phyloP scores from a whole-genome alignment of 2,797 vertebrate genomes.

The Hypotaenidia okinawae region DNA sequence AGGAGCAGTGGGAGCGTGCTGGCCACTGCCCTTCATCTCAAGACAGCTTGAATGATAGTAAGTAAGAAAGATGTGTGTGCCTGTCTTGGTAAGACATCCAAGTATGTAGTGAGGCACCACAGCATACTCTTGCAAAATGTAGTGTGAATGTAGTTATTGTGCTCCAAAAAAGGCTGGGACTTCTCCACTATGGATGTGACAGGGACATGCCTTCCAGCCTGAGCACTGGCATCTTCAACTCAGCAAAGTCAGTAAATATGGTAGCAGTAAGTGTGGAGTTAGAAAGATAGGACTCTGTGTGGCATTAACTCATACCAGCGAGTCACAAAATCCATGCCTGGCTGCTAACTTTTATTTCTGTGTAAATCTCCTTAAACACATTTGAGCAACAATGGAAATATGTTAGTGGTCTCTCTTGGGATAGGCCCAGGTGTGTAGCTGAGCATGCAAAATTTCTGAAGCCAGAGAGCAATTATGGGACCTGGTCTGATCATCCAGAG shows the following conservation, averaged over 20 bases:
- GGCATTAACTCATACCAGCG: neutral
- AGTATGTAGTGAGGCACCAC: neutral
- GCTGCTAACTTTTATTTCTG: neutral
- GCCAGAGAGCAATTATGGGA: neutral
- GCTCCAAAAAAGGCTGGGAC: neutral
- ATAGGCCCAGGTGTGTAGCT: neutral
- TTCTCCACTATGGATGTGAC: neutral
- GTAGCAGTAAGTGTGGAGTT: too few species aligned
- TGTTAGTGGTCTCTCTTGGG: neutral
- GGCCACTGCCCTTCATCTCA: neutral
- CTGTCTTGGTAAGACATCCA: neutral
- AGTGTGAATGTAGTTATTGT: conserved; percentile 10
- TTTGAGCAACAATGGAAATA: neutral
- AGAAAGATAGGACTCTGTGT: neutral
- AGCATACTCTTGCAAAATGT: neutral
- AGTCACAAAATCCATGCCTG: neutral
- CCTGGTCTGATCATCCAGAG: neutral
- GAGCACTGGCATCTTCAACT: neutral
- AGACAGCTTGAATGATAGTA: neutral
- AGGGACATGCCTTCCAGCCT: neutral
- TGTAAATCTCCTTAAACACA: neutral
- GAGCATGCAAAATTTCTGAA: neutral
- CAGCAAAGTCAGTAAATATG: neutral
- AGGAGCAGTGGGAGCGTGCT: neutral
- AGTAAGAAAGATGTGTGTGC: neutral